Evolutionary conservation across 2,113 vertebrate species (phyloP), one percentile per base, ranked within the genome.

Genomic region (Nesoenas mayeri): DNA sequence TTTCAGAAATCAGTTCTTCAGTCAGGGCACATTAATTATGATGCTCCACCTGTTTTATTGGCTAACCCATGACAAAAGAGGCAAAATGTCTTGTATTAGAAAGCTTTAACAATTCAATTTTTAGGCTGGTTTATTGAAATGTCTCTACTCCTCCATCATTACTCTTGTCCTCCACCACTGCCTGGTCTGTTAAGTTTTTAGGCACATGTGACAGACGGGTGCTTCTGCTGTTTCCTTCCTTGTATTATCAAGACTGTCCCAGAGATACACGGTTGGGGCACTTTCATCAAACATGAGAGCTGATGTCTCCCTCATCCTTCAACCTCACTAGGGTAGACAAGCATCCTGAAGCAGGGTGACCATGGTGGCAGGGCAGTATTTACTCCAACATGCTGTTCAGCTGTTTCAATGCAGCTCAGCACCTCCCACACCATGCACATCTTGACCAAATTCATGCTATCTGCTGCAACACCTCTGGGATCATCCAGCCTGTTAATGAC

Each of bases 181-280:
- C 38, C 31, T 69, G 4, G 2, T 53, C 12, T 20, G 51, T 40
- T 74, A 61, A 32, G 44, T 47, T 81, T 79, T 57, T 31, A 66
- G 13, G 9, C 44, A 28, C 15, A 12, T 3, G 2, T 57, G 56
- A 24, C n/a, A 91, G 26, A 26, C 0, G 1, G 16, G 5, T 54
- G 18, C 12, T 71, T 26, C 12, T 26, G 29, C 6, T 6, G 3
- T 19, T 29, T 40, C 17, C 12, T 71, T 85, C 58, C 31, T 48
- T 22, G 11, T 6, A 17, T 28, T 26, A 5, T 2, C 50, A 40
- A 57, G 51, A 67, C 12, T 12, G 32, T 31, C 20, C 8, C 54
- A 21, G 51, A 67, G 25, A 57, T 15, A 44, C 3, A 5, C 3
- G 15, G 2, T 32, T 9, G 2, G 15, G 15, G 21, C 14, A 10